Conservation (phyloP, 2,797 vertebrate genomes). For the Acrocephalus scirpaceus region DNA sequence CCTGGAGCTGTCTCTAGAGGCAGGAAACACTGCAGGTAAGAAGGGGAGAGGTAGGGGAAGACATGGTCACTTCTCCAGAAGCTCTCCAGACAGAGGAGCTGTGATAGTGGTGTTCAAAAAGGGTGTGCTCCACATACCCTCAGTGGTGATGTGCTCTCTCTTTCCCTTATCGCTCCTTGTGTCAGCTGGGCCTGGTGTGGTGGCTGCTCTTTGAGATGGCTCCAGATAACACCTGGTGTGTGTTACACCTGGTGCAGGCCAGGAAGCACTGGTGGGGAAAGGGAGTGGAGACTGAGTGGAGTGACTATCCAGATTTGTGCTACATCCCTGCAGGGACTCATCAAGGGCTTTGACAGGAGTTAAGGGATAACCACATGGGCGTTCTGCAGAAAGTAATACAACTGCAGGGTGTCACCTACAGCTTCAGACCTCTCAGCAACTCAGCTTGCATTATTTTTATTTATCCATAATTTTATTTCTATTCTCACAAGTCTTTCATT, state of each 20-base stretch:
- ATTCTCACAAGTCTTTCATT: not conserved
- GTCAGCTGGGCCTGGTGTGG: not conserved
- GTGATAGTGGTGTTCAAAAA: not conserved
- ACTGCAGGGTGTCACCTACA: not conserved
- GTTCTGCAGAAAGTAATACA: not conserved
- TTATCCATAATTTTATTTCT: not conserved
- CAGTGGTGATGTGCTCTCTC: not conserved
- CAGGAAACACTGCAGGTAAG: not conserved
- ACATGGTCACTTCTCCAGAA: not conserved
- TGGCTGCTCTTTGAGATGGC: not conserved
- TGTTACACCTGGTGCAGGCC: not conserved
- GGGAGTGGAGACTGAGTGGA: no score
- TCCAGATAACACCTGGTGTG: not conserved
- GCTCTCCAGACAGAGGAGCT: not conserved
- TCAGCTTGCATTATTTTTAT: not conserved
- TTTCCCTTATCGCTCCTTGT: accelerated
- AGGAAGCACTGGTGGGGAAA: not conserved
- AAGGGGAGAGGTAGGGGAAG: not conserved
- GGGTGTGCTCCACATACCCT: no score
- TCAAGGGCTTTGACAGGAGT: not conserved
- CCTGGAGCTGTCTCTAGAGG: not conserved
- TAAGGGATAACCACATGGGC: not conserved
- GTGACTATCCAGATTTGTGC: not conserved
- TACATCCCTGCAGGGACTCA: not conserved
- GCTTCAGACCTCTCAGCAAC: not conserved